Percentiles rank a stretch among this genome's conserved stretches.
Conservation (phyloP, 2,888 invertebrate genomes). For the Acronicta leporina region DNA sequence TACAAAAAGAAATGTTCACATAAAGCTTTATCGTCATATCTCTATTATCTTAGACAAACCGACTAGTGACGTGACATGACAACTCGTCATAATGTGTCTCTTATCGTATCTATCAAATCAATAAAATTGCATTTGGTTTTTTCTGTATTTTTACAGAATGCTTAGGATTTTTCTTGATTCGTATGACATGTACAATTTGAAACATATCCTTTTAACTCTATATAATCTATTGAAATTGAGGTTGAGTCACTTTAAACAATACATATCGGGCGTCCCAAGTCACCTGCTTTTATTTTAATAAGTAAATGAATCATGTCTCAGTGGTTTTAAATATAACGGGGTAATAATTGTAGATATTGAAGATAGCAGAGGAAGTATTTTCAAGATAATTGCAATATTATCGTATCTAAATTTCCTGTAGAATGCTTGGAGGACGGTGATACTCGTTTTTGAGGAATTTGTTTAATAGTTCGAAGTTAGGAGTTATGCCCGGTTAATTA, state of each 20-base stretch:
- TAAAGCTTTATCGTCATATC: constrained; percentile 17
- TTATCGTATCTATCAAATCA: constrained; percentile 10
- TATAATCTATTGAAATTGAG: constrained; percentile 7
- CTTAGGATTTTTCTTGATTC: no score
- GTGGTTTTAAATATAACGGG: constrained; percentile 27
- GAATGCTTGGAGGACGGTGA: background rate
- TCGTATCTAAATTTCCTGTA: background rate
- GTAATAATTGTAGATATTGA: constrained; percentile 15
- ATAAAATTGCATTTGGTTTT: constrained; percentile 18
- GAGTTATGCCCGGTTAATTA: no score
- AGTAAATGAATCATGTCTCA: constrained; percentile 13
- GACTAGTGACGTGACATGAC: constrained; percentile 28
- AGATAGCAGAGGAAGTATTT: constrained; percentile 6
- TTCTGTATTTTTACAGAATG: constrained; percentile 2
- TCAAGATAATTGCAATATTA: constrained; percentile 4
- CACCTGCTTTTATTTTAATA: constrained; percentile 20
- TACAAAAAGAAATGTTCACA: constrained; percentile 20
- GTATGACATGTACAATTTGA: no score
- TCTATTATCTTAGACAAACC: constrained; percentile 10
- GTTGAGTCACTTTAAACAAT: constrained; percentile 9
- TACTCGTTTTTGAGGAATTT: no score
- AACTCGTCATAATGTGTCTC: constrained; percentile 28
- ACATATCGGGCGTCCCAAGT: constrained; percentile 11
- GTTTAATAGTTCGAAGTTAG: no score
- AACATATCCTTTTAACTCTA: no score